Conservation (phyloP, 2,113 vertebrate species). For the Synodontis membranacea region DNA sequence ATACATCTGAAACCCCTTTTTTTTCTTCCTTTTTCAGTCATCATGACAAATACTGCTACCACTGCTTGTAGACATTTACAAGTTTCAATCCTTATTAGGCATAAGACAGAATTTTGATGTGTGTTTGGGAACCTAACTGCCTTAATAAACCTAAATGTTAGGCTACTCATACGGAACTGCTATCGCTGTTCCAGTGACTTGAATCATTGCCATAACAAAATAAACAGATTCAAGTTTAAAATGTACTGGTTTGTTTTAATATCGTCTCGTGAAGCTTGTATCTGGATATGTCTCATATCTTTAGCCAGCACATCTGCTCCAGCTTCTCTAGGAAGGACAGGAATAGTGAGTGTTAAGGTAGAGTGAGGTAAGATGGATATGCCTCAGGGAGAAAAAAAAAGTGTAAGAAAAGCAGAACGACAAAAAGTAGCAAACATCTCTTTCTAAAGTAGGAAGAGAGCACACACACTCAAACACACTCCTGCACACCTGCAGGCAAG, state of each 20-base stretch:
- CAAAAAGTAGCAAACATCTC: slow-evolving; percentile 3
- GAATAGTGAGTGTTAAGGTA: neutral
- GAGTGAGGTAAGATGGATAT: neutral
- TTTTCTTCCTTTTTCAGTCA: neutral
- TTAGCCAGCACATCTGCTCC: neutral
- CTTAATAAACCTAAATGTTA: neutral
- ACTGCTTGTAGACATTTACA: neutral
- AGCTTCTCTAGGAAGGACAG: neutral
- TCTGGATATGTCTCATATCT: neutral
- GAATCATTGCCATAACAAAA: neutral
- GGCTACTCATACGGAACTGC: neutral
- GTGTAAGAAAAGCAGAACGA: slow-evolving; percentile 3
- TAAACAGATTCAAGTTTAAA: neutral
- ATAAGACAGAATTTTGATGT: neutral
- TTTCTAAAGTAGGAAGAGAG: neutral
- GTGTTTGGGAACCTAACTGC: neutral
- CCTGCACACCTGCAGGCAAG: neutral
- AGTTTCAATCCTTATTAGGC: neutral
- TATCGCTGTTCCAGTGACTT: neutral
- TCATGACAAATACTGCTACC: neutral
- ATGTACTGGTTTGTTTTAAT: neutral
- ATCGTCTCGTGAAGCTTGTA: neutral
- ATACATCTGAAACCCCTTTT: neutral
- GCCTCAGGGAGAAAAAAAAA: neutral
- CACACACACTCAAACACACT: neutral